Percentiles rank a stretch among this genome's conserved stretches.
phyloP scores from a whole-genome alignment of 2,113 vertebrate genomes.

The Carassius carassius region DNA sequence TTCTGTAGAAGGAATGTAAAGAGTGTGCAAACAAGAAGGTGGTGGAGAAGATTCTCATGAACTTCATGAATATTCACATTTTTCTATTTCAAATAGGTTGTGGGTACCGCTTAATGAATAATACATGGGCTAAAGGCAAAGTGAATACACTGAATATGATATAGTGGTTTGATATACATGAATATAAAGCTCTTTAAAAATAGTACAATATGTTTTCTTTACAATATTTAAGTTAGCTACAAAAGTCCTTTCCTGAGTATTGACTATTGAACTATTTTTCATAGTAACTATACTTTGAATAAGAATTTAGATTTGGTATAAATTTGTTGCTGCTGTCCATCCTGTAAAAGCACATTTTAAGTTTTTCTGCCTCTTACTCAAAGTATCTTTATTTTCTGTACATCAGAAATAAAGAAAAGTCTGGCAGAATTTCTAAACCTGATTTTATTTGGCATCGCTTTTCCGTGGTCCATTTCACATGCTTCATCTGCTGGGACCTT shows the following conservation, averaged over 20 bases:
- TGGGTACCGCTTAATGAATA: neutral
- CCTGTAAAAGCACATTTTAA: neutral
- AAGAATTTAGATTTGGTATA: neutral
- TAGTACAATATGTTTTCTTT: neutral
- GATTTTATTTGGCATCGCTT: neutral
- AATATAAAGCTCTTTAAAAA: neutral
- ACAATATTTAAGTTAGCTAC: neutral
- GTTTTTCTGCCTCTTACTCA: neutral
- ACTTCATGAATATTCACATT: neutral
- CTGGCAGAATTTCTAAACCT: neutral
- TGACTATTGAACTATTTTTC: neutral
- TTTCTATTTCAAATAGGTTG: neutral
- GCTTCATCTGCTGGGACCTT: neutral
- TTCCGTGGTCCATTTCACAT: neutral
- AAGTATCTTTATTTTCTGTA: neutral
- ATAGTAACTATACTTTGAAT: neutral
- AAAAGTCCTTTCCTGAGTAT: neutral
- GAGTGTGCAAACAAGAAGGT: neutral
- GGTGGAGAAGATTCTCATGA: neutral
- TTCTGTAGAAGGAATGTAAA: constrained; percentile 30
- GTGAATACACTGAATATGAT: neutral
- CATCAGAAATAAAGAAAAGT: neutral
- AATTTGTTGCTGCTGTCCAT: no score
- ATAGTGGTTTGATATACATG: neutral
- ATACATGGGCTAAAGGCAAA: neutral